Conservation (phyloP, 2,113 vertebrate genomes). For the Gasterosteus nipponicus region DNA sequence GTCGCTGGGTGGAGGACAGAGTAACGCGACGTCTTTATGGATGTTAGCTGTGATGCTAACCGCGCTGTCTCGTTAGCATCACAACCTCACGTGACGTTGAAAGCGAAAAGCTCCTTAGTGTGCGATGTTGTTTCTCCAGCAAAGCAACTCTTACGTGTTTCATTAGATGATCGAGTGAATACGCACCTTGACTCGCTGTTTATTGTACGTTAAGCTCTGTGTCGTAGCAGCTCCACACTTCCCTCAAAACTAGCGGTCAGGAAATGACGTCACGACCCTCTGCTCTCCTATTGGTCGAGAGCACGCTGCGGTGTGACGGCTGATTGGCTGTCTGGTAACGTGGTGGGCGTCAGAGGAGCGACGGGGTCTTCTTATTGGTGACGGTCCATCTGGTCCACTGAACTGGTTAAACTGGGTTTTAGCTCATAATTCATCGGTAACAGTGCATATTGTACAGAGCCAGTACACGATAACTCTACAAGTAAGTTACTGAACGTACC, state of each 20-base stretch:
- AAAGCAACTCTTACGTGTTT: fast-evolving
- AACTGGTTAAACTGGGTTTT: no score
- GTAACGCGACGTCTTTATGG: not conserved
- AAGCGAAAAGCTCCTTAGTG: fast-evolving
- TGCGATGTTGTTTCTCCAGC: fast-evolving
- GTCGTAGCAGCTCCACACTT: slow-evolving; percentile 60
- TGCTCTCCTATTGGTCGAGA: slow-evolving; percentile 42
- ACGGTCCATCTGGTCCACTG: no score
- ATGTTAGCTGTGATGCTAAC: slow-evolving; percentile 52
- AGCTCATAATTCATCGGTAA: no score
- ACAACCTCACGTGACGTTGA: not conserved
- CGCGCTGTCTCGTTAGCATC: slow-evolving; percentile 3
- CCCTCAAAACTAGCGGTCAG: slow-evolving; percentile 72
- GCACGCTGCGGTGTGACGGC: not conserved
- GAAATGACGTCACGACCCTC: slow-evolving; percentile 35
- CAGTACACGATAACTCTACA: no score
- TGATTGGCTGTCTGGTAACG: no score
- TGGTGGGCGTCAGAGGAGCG: no score
- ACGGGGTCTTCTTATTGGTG: no score
- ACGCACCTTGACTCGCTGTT: slow-evolving; percentile 37
- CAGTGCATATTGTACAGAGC: no score
- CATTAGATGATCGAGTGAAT: not conserved
- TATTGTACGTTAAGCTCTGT: not conserved
- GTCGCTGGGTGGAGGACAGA: fast-evolving
- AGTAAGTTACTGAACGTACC: no score